A percentile compares a stretch with the other conserved stretches of the same genome.
Evolutionary conservation across 30 jellyfish, hydroid and myxozoan genomes (phyloP).

Genomic region (Hydra vulgaris): DNA sequence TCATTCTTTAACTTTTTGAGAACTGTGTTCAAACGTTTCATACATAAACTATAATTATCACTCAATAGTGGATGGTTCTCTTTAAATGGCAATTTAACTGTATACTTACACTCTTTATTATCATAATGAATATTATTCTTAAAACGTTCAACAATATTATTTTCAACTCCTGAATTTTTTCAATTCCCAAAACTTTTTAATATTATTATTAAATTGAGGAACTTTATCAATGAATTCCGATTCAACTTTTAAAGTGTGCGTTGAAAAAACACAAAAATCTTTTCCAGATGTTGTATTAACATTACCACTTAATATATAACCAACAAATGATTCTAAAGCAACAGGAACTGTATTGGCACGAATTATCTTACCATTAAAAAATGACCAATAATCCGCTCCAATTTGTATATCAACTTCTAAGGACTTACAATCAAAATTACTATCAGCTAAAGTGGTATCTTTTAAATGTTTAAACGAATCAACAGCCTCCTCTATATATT

Average conservation of each 20-base stretch:
- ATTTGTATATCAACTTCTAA: not conserved
- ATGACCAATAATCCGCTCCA: not conserved
- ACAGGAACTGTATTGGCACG: not conserved
- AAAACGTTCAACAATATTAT: not conserved
- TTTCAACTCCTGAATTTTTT: conserved; percentile 1
- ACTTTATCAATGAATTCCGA: not conserved
- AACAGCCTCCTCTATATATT: no score
- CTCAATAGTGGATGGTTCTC: no score
- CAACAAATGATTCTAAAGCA: not conserved
- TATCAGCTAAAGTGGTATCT: not conserved
- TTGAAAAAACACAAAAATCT: not conserved
- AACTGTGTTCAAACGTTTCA: conserved; percentile 11
- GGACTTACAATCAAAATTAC: not conserved
- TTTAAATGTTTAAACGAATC: no score
- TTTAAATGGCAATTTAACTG: conserved; percentile 4
- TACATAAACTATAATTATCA: no score
- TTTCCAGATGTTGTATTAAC: not conserved
- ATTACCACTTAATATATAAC: conserved; percentile 1
- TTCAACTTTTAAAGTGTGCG: not conserved
- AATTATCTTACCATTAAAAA: not conserved
- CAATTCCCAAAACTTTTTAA: conserved; percentile 2
- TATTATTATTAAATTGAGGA: not conserved
- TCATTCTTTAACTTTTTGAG: conserved; percentile 5
- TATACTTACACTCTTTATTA: not conserved
- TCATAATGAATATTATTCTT: not conserved